Evolutionary conservation across 1,140 invertebrate genomes (phyloP).

Genomic region (Pararge aegeria): DNA sequence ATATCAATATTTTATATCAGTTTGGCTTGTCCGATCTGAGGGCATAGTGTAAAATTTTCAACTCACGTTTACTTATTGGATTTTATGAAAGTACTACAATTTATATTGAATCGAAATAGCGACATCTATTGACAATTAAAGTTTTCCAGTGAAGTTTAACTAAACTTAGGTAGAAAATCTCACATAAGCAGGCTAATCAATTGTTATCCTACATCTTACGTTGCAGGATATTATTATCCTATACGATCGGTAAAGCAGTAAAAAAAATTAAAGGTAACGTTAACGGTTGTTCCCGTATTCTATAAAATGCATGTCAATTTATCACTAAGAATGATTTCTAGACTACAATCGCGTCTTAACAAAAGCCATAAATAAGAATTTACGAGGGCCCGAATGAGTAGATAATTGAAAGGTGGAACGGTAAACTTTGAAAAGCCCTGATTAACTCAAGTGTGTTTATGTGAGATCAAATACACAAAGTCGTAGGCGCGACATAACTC

Average conservation of each 20-base stretch:
- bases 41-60: no score
- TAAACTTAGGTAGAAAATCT: no score
- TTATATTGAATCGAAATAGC: no score
- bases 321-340: background rate
- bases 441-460: slow-evolving; percentile 54
- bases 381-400: slow-evolving; percentile 3
- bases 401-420: slow-evolving; percentile 12
- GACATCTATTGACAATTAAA: no score
- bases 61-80: no score
- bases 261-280: background rate
- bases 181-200: no score
- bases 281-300: background rate
- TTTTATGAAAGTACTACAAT: no score
- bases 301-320: background rate
- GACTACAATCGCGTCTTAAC: background rate
- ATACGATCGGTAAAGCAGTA: background rate
- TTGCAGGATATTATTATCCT: background rate
- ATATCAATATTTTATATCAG: no score
- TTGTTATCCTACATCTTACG: no score
- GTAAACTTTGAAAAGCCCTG: slow-evolving; percentile 45
- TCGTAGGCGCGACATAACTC: slow-evolving; percentile 63
- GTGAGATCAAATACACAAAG: slow-evolving; percentile 52
- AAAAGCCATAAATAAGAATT: background rate
- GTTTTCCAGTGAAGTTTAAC: no score
- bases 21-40: no score